Conservation (phyloP, 2,888 invertebrate genomes). For the Mesorhabditis spiculigera region DNA sequence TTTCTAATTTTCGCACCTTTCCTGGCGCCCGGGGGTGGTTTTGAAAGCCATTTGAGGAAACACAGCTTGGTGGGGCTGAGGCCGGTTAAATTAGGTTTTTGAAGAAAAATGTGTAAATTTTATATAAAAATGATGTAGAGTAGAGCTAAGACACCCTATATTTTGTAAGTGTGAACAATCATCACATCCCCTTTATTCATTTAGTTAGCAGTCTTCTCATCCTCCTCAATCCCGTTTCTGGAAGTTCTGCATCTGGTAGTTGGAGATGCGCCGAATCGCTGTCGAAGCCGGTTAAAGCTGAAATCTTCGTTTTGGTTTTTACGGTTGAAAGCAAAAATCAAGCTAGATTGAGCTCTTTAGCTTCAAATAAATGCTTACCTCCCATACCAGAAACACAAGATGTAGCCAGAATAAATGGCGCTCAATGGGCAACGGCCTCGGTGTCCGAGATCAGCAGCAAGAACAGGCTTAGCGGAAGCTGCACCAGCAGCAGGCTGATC, state of each 20-base stretch:
- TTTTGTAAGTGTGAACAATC: too few species aligned
- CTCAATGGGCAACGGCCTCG: not conserved
- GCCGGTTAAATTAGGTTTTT: too few species aligned
- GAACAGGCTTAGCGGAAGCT: constrained; percentile 78
- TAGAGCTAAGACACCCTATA: too few species aligned
- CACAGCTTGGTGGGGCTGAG: too few species aligned
- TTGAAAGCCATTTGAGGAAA: too few species aligned
- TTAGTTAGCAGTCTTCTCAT: not conserved
- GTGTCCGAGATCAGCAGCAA: constrained; percentile 68
- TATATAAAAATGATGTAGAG: too few species aligned
- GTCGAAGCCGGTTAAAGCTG: constrained; percentile 65
- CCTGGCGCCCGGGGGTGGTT: too few species aligned
- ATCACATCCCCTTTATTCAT: not conserved
- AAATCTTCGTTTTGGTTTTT: not conserved
- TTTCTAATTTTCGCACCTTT: too few species aligned
- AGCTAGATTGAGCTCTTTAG: not conserved
- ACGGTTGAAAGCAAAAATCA: too few species aligned
- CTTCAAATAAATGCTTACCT: not conserved
- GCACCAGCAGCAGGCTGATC: constrained; percentile 78
- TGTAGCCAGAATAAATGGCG: not conserved
- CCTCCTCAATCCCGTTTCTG: constrained; percentile 54
- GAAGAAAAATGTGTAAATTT: too few species aligned
- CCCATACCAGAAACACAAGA: not conserved
- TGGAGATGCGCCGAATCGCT: constrained; percentile 72
- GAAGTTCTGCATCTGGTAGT: constrained; percentile 68